Percentiles rank a stretch among this genome's conserved stretches.
Evolutionary conservation across 2,113 vertebrate species (phyloP).

Genomic region (Cariama cristata): DNA sequence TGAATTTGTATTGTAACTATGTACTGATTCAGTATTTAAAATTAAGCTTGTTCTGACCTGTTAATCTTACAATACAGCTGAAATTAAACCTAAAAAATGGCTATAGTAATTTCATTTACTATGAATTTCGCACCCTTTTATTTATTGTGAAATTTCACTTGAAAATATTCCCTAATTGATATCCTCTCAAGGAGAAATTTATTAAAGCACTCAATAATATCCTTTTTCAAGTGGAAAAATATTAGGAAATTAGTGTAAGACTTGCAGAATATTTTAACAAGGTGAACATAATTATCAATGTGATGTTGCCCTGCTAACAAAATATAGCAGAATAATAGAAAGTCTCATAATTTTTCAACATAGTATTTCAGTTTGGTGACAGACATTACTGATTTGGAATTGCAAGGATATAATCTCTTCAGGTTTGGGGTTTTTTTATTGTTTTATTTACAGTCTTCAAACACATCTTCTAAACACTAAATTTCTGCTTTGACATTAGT

Average conservation of each 20-base stretch:
- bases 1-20: background rate
- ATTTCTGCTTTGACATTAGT: background rate
- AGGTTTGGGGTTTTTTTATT: background rate
- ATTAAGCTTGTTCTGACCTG: background rate
- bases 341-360: background rate
- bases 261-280: background rate
- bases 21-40: background rate
- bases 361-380: background rate
- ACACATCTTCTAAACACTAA: background rate
- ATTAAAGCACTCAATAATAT: background rate
- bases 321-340: background rate
- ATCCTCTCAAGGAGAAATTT: background rate
- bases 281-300: background rate
- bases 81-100: background rate
- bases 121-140: background rate
- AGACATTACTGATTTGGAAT: background rate
- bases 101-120: background rate
- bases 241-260: background rate
- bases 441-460: background rate
- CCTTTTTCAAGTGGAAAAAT: background rate
- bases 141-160: background rate
- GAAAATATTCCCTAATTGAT: background rate
- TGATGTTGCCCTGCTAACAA: background rate
- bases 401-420: background rate
- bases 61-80: background rate